phyloP scores from a whole-genome alignment of 2,888 invertebrate species.

The Catonia carolina region DNA sequence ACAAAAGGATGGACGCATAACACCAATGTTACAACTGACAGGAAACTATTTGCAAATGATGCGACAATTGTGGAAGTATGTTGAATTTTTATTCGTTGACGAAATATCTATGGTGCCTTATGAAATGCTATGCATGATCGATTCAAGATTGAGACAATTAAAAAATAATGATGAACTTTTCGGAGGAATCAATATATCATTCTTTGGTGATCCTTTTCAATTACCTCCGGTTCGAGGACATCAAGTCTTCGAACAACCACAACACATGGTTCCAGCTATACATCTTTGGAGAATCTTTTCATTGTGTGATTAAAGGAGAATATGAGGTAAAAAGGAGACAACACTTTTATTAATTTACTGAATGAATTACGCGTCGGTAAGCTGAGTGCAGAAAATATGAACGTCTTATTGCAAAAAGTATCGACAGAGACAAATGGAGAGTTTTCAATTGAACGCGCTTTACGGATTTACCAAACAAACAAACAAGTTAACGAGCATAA shows the following conservation, averaged over 20 bases:
- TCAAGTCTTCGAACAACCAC: neutral
- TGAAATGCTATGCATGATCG: constrained; percentile 1
- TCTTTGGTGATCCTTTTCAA: neutral
- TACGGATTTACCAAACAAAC: constrained; percentile 14
- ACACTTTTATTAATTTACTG: constrained; percentile 28
- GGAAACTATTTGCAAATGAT: too few relatives aligned
- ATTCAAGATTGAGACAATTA: neutral
- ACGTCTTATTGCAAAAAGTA: neutral
- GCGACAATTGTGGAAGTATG: too few relatives aligned
- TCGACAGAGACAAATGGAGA: constrained; percentile 9
- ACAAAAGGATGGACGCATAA: too few relatives aligned
- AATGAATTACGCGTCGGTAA: constrained; percentile 32
- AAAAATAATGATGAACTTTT: neutral
- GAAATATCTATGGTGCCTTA: neutral
- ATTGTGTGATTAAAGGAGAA: constrained; percentile 21
- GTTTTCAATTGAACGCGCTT: constrained; percentile 10
- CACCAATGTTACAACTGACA: too few relatives aligned
- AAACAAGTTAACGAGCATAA: constrained; percentile 16
- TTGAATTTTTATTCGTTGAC: too few relatives aligned
- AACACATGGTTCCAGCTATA: constrained; percentile 18
- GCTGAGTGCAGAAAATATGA: constrained; percentile 22
- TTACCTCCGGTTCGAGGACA: neutral
- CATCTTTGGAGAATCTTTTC: constrained; percentile 28
- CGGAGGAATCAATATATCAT: neutral
- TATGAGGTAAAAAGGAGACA: constrained; percentile 23